These are phyloP conservation scores for Chloroceryle amazona DNA, from an alignment of 2,797 vertebrate species.

Conservation along the genomic window DNA sequence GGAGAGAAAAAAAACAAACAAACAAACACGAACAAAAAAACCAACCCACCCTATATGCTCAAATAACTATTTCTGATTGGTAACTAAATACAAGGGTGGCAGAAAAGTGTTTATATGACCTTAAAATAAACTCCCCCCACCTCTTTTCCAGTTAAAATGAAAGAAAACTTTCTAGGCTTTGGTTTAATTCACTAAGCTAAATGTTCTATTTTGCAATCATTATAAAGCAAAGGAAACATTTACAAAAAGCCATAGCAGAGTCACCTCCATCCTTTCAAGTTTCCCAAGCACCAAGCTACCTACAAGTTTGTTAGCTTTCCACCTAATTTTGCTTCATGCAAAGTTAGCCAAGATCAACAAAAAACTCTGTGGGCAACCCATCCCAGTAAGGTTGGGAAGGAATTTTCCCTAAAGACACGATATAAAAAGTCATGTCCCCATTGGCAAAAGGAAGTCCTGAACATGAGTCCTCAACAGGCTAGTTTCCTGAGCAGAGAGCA, in stretches of 20 bases:
- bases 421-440: neutral
- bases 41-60: too few relatives aligned
- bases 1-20: too few relatives aligned
- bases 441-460: neutral
- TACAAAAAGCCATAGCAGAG: neutral
- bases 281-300: neutral
- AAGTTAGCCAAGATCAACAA: neutral
- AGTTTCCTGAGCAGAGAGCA: neutral
- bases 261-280: neutral
- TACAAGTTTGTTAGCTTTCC: rapidly evolving
- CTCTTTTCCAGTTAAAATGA: neutral
- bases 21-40: too few relatives aligned
- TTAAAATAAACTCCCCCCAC: neutral
- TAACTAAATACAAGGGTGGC: neutral
- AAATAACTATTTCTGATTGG: neutral
- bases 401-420: neutral
- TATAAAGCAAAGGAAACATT: neutral
- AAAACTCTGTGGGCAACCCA: neutral
- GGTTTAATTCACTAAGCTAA: neutral
- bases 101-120: neutral
- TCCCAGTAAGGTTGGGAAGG: neutral
- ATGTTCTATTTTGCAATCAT: neutral
- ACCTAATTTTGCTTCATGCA: neutral
- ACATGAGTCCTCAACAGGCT: rapidly evolving
- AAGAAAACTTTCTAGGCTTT: neutral